phyloP scores from a whole-genome alignment of 2,888 invertebrate species.

The Drosophila phalerata region DNA sequence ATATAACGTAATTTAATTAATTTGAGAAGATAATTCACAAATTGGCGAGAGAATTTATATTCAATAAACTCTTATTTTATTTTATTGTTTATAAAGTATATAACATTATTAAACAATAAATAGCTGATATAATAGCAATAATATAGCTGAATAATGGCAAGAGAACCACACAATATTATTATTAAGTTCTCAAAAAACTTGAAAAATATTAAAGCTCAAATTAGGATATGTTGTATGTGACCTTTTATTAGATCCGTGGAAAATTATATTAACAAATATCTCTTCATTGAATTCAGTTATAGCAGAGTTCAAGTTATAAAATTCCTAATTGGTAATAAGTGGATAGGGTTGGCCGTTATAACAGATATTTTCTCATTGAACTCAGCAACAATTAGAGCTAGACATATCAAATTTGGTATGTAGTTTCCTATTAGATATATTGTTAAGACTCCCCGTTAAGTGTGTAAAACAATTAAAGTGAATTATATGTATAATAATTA shows the following conservation, averaged over 20 bases:
- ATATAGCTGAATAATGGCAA: too few relatives aligned
- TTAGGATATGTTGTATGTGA: too few relatives aligned
- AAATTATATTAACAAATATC: not conserved
- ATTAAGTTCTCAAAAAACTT: not conserved
- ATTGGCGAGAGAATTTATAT: too few relatives aligned
- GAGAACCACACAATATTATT: not conserved
- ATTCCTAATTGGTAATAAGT: too few relatives aligned
- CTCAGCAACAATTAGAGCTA: not conserved
- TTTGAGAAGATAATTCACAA: too few relatives aligned
- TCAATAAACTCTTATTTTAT: too few relatives aligned
- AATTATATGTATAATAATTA: slow-evolving; percentile 13
- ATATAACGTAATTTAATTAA: too few relatives aligned
- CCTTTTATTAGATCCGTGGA: too few relatives aligned
- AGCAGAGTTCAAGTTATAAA: not conserved
- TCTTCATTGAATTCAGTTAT: not conserved
- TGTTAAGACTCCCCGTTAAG: not conserved
- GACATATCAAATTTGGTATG: slow-evolving; percentile 2
- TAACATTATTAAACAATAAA: too few relatives aligned
- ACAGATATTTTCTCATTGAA: not conserved
- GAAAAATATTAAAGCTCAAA: not conserved
- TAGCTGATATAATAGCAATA: too few relatives aligned
- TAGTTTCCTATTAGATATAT: not conserved
- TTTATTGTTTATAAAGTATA: too few relatives aligned
- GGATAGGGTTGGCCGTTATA: too few relatives aligned
- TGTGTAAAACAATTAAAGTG: slow-evolving; percentile 15